Evolutionary conservation across 2,888 invertebrate genomes (phyloP), one percentile per base, ranked within the genome.

Genomic region (Athalia rosae): DNA sequence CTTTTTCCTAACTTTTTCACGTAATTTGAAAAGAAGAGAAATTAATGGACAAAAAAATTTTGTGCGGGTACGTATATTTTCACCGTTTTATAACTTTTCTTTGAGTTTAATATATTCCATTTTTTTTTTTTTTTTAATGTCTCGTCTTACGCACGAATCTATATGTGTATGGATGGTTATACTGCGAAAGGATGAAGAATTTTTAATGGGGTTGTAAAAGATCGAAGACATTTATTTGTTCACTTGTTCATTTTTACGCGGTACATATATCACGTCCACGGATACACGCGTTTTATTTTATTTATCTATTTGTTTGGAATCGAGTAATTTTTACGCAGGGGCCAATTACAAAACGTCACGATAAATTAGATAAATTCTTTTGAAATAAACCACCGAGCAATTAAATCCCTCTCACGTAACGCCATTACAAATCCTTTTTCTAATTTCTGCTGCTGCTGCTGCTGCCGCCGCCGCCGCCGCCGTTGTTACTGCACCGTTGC

Each of bases 371-470:
- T 41, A 15, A 8, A 62, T 62, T 48, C 13, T 8, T 7, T 11
- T 41, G 15, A 11, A 41, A 53, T 67, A 53, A 67, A 67, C 67
- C 41, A 53, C 53, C 9, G 41, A 67, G 53, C 53, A 67, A 67
- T 67, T 67, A 67, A 53, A 67, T 67, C 53, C 67, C 53, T 53
- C 67, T 67, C 67, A 50, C 67, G 67, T 67, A 53, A 62, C 67
- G 53, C 67, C 67, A n/a, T 53, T 41, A 28, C 53, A 53, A 67
- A 15, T 50, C 67, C 28, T 28, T 67, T 67, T 67, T 67, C 53
- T 67, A 67, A 67, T 67, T 53, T 67, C 67, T 67, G 67, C 67
- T 50, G 28, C 67, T 47, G 45, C 53, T 47, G 43, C 41, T 53
- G 53, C 53, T 53, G 2, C 47, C 4, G 53, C 53, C 9, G 8